Base-by-base conservation (phyloP, 2,797 vertebrate species). In the Moxostoma hubbsi region DNA sequence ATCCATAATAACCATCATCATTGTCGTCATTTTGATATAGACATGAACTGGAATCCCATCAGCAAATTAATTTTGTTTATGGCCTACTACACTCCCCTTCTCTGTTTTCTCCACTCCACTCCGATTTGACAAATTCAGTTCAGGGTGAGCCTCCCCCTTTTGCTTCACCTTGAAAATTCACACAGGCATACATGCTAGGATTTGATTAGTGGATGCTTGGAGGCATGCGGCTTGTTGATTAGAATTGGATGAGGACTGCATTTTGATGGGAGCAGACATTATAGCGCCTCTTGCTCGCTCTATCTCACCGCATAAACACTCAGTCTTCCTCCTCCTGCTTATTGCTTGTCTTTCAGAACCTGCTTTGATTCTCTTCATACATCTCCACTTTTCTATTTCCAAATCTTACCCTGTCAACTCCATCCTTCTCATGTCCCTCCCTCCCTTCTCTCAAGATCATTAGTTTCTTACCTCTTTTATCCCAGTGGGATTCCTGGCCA, bases 161-260 rank as follows among this genome's bases (percentile, higher is more conserved):
- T 83, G 84, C 84, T 87, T 93, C 92, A 93, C 92, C 91, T 92
- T 92, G 91, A 91, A 88, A 89, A 87, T 92, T 90, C 89, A 82
- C 90, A 89, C 90, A 89, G 89, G 86, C 87, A 85, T 90, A 86
- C 90, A 88, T 87, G 83, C 85, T 86, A 81, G 86, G 84, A 92
- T 92, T 90, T 91, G 86, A 90, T 92, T 90, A 90, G 89, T 86
- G 91, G 90, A 91, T 90, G 88, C 90, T 92, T 86, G 89, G 87
- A 92, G 89, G 90, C 89, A 89, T 90, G 82, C 87, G 82, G 92
- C 87, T 89, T 92, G 91, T 92, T 94, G 92, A 94, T 94, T 93
- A 93, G 88, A 92, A 89, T 65, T 82, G 85, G 83, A 89, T 88
- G 84, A 84, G 89, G 80, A 77, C 84, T 90, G 92, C 92, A 94